These are phyloP conservation scores for Lerema accius DNA, from an alignment of 1,140 invertebrate species.

Conservation along the genomic window DNA sequence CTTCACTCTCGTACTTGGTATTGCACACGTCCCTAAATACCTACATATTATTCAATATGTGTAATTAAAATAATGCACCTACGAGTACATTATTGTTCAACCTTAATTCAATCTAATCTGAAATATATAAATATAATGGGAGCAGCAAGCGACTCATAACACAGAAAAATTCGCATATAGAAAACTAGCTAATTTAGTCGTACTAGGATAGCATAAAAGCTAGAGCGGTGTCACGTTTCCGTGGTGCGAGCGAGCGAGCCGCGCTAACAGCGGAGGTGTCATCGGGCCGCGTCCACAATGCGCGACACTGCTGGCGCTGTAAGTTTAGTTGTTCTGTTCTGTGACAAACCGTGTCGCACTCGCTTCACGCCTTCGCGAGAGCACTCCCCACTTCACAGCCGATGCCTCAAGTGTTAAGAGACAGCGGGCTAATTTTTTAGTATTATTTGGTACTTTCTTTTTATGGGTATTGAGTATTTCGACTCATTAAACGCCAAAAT, in stretches of 20 bases:
- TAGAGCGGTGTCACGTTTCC: constrained; percentile 13
- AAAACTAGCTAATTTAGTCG: constrained; percentile 6
- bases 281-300: constrained; percentile 23
- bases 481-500: no score
- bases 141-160: no score
- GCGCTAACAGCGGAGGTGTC: constrained; percentile 11
- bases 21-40: no score
- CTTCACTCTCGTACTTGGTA: no score
- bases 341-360: constrained; percentile 36
- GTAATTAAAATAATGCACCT: no score
- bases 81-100: no score
- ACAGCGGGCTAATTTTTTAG: constrained; percentile 24
- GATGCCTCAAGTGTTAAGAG: constrained; percentile 16
- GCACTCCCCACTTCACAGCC: constrained; percentile 38
- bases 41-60: no score
- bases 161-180: neutral
- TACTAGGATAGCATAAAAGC: constrained; percentile 5
- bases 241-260: neutral
- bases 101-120: no score
- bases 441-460: no score
- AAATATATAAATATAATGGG: no score
- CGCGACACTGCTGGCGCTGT: constrained; percentile 25
- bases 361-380: constrained; percentile 53
- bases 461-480: no score
- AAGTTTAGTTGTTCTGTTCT: constrained; percentile 31